Base-by-base conservation (phyloP, 2,797 vertebrate species). In the Cirrhinus molitorella region DNA sequence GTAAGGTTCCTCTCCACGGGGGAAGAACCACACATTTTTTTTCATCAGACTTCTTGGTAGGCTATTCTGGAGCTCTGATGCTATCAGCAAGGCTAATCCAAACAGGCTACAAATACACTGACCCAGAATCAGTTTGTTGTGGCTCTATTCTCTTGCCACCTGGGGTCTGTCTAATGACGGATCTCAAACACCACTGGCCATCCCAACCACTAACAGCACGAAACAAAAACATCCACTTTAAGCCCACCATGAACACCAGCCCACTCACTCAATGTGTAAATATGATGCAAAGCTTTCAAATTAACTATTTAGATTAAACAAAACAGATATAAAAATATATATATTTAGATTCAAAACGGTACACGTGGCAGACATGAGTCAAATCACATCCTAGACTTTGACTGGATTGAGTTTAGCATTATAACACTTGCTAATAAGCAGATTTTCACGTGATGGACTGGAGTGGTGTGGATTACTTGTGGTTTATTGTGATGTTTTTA, bases 11-110 rank as follows among this genome's bases (percentile, higher is more conserved):
- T 34, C 79, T 25, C 45, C n/a, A 66, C 12, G 13, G 37, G 34
- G 57, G 0, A n/a, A 45, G 23, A 43, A 40, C 51, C n/a, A 11
- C 25, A 14, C 4, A 19, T 72, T 28, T 49, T 45, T n/a, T 47
- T 65, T 75, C 72, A 23, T 82, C 34, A 55, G 31, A 43, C 19
- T 51, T 51, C 57, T 67, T 65, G 16, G 23, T 55, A 75, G 31
- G 43, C 74, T 76, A 70, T 57, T 85, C 34, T 47, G 12, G 61
- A 79, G 79, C 25, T 73, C 68, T n/a, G 70, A 84, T 86, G 75
- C 49, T 85, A 82, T 86, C 82, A 79, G 63, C 63, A 68, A 78
- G 57, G 28, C 63, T 86, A 84, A 86, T 84, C 79, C 63, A 82
- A 75, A 86, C 68, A 84, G 21, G 25, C n/a, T 49, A 49, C 47